phyloP scores from a whole-genome alignment of 1,140 invertebrate species.

The Drosophila insularis region DNA sequence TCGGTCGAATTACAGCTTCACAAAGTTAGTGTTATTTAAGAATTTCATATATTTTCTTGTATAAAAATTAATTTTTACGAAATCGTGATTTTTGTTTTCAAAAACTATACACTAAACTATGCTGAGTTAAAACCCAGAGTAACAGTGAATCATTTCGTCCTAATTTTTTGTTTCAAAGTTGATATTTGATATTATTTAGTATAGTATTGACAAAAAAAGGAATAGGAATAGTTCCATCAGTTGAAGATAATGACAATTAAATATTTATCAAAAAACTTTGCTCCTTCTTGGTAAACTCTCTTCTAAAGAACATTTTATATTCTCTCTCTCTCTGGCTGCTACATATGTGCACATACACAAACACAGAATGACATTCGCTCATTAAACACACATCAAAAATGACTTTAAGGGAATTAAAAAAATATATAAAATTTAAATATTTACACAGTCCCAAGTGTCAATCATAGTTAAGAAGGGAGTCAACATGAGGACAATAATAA shows the following conservation, averaged over 20 bases:
- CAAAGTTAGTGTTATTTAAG: no score
- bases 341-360: neutral
- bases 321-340: neutral
- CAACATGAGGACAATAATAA: neutral
- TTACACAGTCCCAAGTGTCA: conserved; percentile 3
- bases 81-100: no score
- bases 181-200: no score
- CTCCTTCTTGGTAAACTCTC: neutral
- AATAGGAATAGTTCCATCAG: no score
- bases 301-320: neutral
- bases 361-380: neutral
- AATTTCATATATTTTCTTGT: no score
- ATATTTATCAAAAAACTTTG: conserved; percentile 26
- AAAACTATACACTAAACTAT: no score
- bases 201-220: no score
- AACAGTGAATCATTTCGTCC: no score
- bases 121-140: no score
- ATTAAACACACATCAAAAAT: conserved; percentile 25
- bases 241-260: conserved; percentile 19
- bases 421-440: conserved; percentile 38
- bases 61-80: no score
- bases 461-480: conserved; percentile 22
- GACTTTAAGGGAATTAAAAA: conserved; percentile 8
- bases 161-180: no score
- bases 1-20: no score